Evolutionary conservation across 2,888 invertebrate genomes (phyloP), one percentile per base, ranked within the genome.

Genomic region (Pollenia amentaria): DNA sequence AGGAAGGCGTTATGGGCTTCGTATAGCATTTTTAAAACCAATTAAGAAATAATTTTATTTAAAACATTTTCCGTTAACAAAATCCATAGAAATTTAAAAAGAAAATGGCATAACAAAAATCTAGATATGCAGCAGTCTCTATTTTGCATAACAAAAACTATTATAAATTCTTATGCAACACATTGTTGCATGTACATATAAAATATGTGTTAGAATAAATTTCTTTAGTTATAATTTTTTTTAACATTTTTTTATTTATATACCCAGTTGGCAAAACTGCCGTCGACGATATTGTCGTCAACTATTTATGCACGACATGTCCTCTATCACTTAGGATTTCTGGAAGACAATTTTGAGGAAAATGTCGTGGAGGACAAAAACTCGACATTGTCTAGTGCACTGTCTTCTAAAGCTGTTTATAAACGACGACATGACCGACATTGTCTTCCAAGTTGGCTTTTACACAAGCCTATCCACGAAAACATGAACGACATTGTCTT

Each of bases 151-250:
- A 40, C 29, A 29, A 29, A 29, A 29, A 29, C 29, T 29, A 55
- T 48, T 64, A 48, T 40, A 75, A 82, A 67, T 51, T 51, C 75
- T 16, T 42, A 11, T 67, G 67, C 75, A 67, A 60, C 65, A 60
- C n/a, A 55, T 55, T 46, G 53, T 57, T 72, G 73, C 65, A 73
- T 55, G 60, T 21, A n/a, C 21, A 18, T 29, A 53, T 64, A 7
- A 6, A 14, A 51, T 67, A 69, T 57, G 55, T 55, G 16, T 64
- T 40, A 42, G 11, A 62, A 64, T 62, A 64, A 51, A 51, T 64
- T 51, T 51, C 40, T 48, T 64, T 48, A 62, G 12, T 16, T 40
- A 18, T 11, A 16, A 57, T 14, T 12, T 14, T 46, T 44, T 60
- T 16, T 46, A 14, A 29, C 9, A n/a, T 16, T 11, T 44, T 65